Percentiles rank a stretch among this genome's conserved stretches.
Conservation (phyloP, 2,797 vertebrate genomes). For the Fratercula arctica region DNA sequence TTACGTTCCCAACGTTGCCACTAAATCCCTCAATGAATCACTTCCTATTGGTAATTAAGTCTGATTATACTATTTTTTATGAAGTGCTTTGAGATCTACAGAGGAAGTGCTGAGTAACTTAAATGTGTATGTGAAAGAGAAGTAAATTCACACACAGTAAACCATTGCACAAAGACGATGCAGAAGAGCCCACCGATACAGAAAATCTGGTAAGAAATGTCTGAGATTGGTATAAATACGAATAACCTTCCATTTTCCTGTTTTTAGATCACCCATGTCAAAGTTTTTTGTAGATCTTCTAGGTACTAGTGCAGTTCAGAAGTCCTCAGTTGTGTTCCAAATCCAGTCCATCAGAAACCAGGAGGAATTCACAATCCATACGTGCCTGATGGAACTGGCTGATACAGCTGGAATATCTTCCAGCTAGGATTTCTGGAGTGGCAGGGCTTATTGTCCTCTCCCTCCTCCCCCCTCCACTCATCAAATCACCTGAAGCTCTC, state of each 20-base stretch:
- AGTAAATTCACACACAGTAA: neutral
- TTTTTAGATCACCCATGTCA: neutral
- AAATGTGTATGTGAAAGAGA: neutral
- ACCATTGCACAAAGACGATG: neutral
- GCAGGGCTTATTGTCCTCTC: neutral
- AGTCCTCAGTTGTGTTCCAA: conserved; percentile 27
- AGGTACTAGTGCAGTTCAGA: neutral
- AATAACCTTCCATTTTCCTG: neutral
- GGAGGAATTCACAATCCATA: neutral
- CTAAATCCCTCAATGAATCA: neutral
- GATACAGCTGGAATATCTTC: neutral
- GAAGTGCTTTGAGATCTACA: neutral
- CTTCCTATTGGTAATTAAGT: neutral
- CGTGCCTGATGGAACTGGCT: neutral
- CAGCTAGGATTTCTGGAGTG: conserved; percentile 16
- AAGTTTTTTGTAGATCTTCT: conserved; percentile 5
- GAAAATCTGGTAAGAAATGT: neutral
- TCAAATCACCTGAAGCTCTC: neutral
- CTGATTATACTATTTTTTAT: neutral
- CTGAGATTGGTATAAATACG: neutral
- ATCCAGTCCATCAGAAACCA: conserved; percentile 5
- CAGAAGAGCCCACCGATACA: neutral
- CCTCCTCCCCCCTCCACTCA: neutral
- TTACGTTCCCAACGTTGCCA: neutral
- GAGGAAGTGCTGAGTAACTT: neutral